phyloP scores from a whole-genome alignment of 2,797 vertebrate genomes.

The Cossypha caffra region DNA sequence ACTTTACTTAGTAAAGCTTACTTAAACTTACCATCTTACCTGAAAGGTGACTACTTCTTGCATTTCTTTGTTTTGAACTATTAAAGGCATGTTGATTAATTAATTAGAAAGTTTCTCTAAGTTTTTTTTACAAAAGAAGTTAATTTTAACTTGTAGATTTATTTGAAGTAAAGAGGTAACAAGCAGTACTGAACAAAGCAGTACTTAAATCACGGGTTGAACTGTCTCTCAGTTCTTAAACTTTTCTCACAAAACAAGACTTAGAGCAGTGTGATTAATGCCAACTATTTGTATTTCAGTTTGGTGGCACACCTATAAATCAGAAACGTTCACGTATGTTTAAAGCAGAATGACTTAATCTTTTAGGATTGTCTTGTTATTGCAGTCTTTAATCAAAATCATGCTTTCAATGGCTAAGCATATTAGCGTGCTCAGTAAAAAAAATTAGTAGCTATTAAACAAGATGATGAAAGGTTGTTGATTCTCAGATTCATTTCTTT shows the following conservation, averaged over 20 bases:
- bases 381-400: neutral
- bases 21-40: neutral
- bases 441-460: neutral
- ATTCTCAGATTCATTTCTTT: neutral
- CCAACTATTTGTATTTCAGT: neutral
- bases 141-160: neutral
- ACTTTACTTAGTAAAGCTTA: too few relatives aligned
- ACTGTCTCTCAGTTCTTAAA: neutral
- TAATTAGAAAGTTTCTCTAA: neutral
- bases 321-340: neutral
- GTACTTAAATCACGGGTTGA: neutral
- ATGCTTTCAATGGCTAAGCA: neutral
- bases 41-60: neutral
- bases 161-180: neutral
- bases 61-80: neutral
- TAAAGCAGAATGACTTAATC: neutral
- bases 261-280: neutral
- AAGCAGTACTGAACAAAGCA: neutral
- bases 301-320: neutral
- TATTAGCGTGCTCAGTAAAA: neutral
- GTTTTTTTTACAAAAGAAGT: neutral
- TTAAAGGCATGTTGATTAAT: neutral
- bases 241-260: neutral
- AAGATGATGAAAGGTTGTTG: neutral
- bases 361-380: neutral